Evolutionary conservation across 2,797 vertebrate genomes (phyloP), one percentile per base, ranked within the genome.

Genomic region (Chelidonichthys spinosus): DNA sequence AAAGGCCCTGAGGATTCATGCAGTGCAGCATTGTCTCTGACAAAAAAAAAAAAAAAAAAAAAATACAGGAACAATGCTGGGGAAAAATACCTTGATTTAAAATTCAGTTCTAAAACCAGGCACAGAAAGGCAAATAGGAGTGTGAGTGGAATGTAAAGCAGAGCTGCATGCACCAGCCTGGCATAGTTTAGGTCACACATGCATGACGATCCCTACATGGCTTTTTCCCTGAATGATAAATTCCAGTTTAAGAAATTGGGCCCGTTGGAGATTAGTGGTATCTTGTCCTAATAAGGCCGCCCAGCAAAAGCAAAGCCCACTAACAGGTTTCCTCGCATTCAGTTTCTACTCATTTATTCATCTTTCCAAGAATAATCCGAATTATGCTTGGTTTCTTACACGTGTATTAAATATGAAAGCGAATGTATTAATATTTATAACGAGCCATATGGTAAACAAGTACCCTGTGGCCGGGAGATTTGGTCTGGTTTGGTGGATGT

Each of bases 41-140:
- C 60, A 89, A 85, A 91, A 87, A 73, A 85, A 43, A 84, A 83
- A 58, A 36, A n/a, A n/a, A 83, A 72, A 79, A 69, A 74, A 84
- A 84, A 85, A 84, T 35, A 75, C 63, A 89, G 72, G 60, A 91
- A 87, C 79, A 90, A 87, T 92, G 89, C 86, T 83, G 60, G 81
- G 78, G 71, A 90, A 92, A 92, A 92, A 90, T 80, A 91, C 89
- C 92, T 94, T 95, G 91, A 93, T 95, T 95, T 93, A 90, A 93
- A 95, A 95, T 94, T 92, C 89, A 90, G 87, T 87, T 91, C 87
- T 90, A 92, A 91, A 93, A 86, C 78, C 87, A 89, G 87, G 70
- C 89, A 89, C 86, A 74, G 88, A 91, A 91, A 89, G 76, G 84
- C 87, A 92, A 92, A 92, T 90, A 86, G 52, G 44, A 81, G 63